Evolutionary conservation across 2,113 vertebrate species (phyloP).

Genomic region (Sinocyclocheilus grahami): DNA sequence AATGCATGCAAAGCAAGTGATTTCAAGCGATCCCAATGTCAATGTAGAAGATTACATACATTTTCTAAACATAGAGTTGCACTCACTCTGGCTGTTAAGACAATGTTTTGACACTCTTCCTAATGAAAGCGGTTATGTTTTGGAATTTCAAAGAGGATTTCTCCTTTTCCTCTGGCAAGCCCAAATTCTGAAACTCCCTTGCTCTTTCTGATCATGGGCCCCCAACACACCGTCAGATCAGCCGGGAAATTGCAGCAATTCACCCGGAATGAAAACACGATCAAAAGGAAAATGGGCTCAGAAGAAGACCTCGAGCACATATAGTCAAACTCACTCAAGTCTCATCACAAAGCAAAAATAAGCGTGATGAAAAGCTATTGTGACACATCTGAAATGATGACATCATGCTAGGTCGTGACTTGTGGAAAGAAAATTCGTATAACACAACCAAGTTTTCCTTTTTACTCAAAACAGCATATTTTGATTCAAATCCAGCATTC

Average conservation of each 20-base stretch:
- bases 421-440: background rate
- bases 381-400: constrained; percentile 21
- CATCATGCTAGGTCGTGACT: constrained; percentile 26
- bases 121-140: background rate
- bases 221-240: constrained; percentile 37
- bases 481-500: background rate
- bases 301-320: constrained; percentile 34
- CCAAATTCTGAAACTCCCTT: constrained; percentile 5
- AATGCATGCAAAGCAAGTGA: background rate
- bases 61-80: background rate
- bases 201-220: constrained; percentile 34
- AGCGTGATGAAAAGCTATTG: constrained; percentile 17
- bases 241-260: constrained; percentile 47
- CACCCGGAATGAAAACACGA: constrained; percentile 37
- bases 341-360: constrained; percentile 24
- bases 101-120: constrained; percentile 30
- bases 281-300: constrained; percentile 33
- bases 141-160: constrained; percentile 28
- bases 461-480: background rate
- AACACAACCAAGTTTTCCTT: background rate
- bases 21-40: background rate
- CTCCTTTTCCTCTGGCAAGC: background rate
- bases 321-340: constrained; percentile 24
- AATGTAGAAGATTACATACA: background rate
- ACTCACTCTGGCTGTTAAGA: constrained; percentile 8